Evolutionary conservation across 2,113 vertebrate species (phyloP).

Genomic region (Hydropotes inermis): DNA sequence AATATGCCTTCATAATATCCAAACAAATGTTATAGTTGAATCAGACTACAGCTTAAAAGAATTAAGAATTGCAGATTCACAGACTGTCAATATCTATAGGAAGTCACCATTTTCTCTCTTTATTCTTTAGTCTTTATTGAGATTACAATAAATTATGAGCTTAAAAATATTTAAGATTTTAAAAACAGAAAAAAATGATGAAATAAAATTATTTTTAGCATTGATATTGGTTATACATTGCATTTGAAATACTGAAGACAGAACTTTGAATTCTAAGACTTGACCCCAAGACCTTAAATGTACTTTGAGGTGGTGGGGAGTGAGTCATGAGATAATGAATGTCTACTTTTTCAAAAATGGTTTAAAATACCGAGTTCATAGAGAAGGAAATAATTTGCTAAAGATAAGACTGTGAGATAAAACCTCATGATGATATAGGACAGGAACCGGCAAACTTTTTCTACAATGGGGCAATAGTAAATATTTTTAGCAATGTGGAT

Average conservation of each 20-base stretch:
- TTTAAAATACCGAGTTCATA: slow-evolving; percentile 1
- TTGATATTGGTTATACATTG: neutral
- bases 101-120: neutral
- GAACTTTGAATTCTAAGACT: neutral
- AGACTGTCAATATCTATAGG: neutral
- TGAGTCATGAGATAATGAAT: neutral
- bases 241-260: neutral
- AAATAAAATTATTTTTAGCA: neutral
- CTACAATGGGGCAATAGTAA: neutral
- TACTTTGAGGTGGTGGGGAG: neutral
- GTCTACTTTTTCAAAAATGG: neutral
- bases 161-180: neutral
- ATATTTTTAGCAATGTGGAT: neutral
- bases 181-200: neutral
- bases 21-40: neutral
- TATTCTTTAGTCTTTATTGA: neutral
- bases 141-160: neutral
- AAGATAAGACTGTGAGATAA: neutral
- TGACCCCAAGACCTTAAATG: neutral
- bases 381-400: neutral
- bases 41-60: neutral
- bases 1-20: neutral
- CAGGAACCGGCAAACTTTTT: neutral
- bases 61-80: neutral
- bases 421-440: neutral